Conservation (phyloP, 1,140 invertebrate species). For the Campodea augens region DNA sequence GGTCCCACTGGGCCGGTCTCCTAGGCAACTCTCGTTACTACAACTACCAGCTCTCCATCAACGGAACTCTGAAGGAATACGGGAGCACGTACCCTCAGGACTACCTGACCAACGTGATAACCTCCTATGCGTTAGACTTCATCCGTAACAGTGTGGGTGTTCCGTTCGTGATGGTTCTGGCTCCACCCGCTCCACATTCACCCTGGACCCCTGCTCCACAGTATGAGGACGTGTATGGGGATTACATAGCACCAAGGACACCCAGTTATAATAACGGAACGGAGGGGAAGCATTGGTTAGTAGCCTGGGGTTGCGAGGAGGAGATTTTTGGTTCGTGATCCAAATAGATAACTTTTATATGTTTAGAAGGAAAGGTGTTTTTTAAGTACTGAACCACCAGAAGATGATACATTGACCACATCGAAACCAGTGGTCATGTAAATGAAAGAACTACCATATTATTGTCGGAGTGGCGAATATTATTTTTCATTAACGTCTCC, state of each 20-base stretch:
- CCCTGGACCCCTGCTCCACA: conserved; percentile 61
- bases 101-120: conserved; percentile 72
- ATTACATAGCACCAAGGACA: conserved; percentile 38
- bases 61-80: conserved; percentile 39
- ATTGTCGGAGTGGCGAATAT: too few species aligned
- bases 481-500: too few species aligned
- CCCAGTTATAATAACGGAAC: conserved; percentile 47
- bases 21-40: conserved; percentile 75
- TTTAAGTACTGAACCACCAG: too few species aligned
- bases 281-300: not conserved
- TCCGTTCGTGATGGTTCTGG: conserved; percentile 65
- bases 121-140: conserved; percentile 41
- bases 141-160: conserved; percentile 20
- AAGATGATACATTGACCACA: too few species aligned
- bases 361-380: too few species aligned
- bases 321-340: too few species aligned
- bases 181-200: conserved; percentile 62
- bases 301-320: too few species aligned
- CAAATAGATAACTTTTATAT: too few species aligned
- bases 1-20: conserved; percentile 59
- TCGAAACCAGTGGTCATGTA: too few species aligned
- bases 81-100: conserved; percentile 34
- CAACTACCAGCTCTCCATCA: conserved; percentile 67
- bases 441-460: too few species aligned
- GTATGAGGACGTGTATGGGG: conserved; percentile 39